Evolutionary conservation across 2,113 vertebrate species (phyloP), one percentile per base, ranked within the genome.

Genomic region (Castor canadensis): DNA sequence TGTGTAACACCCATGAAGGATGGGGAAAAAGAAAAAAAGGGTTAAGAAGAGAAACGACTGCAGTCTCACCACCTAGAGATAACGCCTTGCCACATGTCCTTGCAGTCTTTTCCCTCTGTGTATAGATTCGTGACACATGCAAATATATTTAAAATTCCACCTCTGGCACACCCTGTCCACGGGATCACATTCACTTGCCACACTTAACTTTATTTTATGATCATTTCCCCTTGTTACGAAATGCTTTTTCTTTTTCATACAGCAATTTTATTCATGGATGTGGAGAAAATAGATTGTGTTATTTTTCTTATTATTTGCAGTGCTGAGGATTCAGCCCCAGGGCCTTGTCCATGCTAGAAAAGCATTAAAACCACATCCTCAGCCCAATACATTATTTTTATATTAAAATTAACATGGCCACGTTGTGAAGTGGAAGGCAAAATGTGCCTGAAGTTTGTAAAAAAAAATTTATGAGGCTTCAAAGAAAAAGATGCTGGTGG

Each of bases 91-190:
- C 30, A 11, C 9, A 24, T 64, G 81, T 72, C 47, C 20, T 69
- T 60, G 69, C 24, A 26, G 43, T 54, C 52, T 66, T 71, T 76
- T 87, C 85, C 13, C 47, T 60, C 45, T 89, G 28, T 0, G 4
- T 40, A 0, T 5, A 0, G 11, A 17, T 4, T 3, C 6, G 2
- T 11, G 22, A 35, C 15, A 6, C 2, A 9, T 24, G 10, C 11
- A 35, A 24, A 19, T 35, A 30, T 28, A 30, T 7, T 17, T 79
- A 4, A 24, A 64, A 80, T 10, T 28, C 3, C 4, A 3, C 6
- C 22, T 2, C 13, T 16, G 6, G 22, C 17, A 9, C 32, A 32
- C 2, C 24, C 38, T 62, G 7, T 47, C 26, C 26, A 15, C 38
- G 76, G 56, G 47, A 60, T 19, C 32, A 1, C 13, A 9, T 49